Percentiles rank a stretch among this genome's conserved stretches.
phyloP scores from a whole-genome alignment of 2,797 vertebrate species.

The Anisognathus igniventris region DNA sequence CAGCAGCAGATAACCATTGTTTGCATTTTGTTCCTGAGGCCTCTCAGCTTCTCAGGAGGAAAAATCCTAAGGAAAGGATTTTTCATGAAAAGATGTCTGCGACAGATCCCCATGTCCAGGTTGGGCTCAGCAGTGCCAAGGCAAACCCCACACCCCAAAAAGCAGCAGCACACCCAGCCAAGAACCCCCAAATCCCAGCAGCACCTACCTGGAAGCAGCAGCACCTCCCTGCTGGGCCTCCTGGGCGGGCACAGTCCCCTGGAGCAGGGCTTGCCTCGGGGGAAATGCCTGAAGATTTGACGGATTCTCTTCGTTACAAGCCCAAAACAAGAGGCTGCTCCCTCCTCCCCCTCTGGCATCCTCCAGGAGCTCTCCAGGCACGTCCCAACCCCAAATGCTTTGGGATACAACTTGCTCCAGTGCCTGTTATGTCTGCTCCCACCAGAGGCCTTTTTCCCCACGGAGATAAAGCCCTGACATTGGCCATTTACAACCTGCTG shows the following conservation, averaged over 20 bases:
- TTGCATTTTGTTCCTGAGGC: too few species aligned
- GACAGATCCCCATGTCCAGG: neutral
- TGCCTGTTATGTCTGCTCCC: neutral
- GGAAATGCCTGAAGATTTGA: slow-evolving; percentile 84
- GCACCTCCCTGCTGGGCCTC: slow-evolving; percentile 77
- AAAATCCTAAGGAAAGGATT: too few species aligned
- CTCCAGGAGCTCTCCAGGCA: neutral
- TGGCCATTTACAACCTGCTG: neutral
- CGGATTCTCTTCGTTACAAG: slow-evolving; percentile 81
- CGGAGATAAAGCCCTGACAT: neutral
- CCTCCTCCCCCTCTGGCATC: slow-evolving; percentile 69
- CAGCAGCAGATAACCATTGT: too few species aligned
- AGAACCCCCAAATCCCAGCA: accelerated
- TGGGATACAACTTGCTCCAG: neutral
- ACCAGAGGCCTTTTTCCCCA: neutral
- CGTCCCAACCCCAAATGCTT: neutral
- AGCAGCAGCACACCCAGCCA: neutral
- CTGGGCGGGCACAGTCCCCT: slow-evolving; percentile 76
- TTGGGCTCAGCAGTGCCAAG: accelerated
- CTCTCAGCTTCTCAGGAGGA: too few species aligned
- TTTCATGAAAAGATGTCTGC: accelerated
- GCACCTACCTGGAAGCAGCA: slow-evolving; percentile 75
- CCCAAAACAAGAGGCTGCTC: slow-evolving; percentile 82
- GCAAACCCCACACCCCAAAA: neutral
- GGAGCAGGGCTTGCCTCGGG: slow-evolving; percentile 81